Percentiles rank a stretch among this genome's conserved stretches.
Conservation (phyloP, 2,113 vertebrate species). For the Sardina pilchardus region DNA sequence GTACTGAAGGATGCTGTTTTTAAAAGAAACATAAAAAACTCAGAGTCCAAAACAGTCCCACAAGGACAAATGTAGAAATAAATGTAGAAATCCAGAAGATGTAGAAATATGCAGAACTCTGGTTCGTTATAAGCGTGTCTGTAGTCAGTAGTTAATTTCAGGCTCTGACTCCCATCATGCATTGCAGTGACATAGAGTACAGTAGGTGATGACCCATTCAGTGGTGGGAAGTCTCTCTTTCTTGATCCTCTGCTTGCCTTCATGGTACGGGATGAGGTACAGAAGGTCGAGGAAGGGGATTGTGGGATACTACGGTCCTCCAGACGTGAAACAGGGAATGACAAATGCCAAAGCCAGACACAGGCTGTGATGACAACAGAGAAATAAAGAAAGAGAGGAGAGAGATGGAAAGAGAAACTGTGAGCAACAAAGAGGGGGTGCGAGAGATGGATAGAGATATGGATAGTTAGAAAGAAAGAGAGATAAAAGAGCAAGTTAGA, state of each 20-base stretch:
- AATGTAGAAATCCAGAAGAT: no score
- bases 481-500: neutral
- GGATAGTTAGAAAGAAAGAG: neutral
- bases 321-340: neutral
- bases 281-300: neutral
- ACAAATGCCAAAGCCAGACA: neutral
- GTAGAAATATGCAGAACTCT: neutral
- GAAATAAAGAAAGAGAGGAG: neutral
- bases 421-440: neutral
- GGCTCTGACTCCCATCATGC: constrained; percentile 7
- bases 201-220: neutral
- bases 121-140: neutral
- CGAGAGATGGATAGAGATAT: neutral
- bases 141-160: neutral
- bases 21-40: neutral
- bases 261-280: neutral
- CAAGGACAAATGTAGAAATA: no score
- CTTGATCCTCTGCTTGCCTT: neutral
- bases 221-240: neutral
- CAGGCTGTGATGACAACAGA: neutral
- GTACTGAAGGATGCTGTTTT: neutral
- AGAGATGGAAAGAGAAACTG: neutral
- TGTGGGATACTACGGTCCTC: neutral
- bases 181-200: neutral
- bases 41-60: no score